Percentiles rank a stretch among this genome's conserved stretches.
Evolutionary conservation across 2,113 vertebrate species (phyloP).

Genomic region (Gymnarchus niloticus): DNA sequence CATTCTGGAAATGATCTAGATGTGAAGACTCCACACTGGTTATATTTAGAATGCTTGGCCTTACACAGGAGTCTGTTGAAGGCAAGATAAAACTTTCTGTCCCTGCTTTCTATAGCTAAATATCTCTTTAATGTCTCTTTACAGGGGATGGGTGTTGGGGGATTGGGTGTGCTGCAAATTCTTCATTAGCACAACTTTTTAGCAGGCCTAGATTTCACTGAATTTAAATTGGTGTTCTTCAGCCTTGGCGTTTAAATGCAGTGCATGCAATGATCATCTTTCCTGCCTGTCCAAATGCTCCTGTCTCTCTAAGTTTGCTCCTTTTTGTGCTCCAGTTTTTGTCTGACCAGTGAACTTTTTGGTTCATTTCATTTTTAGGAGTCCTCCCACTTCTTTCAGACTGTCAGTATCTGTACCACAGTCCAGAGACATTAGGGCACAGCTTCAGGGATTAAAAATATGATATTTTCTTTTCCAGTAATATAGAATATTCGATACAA

Average conservation of each 20-base stretch:
- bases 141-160: constrained; percentile 33
- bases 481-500: not conserved
- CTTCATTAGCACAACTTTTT: constrained; percentile 2
- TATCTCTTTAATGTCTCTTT: too few species aligned
- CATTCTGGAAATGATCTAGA: too few species aligned
- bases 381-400: constrained; percentile 55
- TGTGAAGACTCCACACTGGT: too few species aligned
- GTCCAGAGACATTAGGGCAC: not conserved
- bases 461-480: not conserved
- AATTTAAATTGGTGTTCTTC: constrained; percentile 54
- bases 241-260: constrained; percentile 76
- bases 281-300: constrained; percentile 54
- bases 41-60: too few species aligned
- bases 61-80: too few species aligned
- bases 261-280: constrained; percentile 64
- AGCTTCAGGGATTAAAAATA: not conserved
- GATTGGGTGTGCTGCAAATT: constrained; percentile 16
- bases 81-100: constrained; percentile 37
- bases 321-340: constrained; percentile 64
- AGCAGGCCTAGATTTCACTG: constrained; percentile 49
- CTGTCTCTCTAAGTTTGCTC: constrained; percentile 55
- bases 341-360: constrained; percentile 48
- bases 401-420: not conserved
- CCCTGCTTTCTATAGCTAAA: too few species aligned
- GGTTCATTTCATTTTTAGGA: constrained; percentile 51